These are phyloP conservation scores for Opisthocomus hoazin DNA, from an alignment of 2,113 vertebrate species.

Conservation along the genomic window DNA sequence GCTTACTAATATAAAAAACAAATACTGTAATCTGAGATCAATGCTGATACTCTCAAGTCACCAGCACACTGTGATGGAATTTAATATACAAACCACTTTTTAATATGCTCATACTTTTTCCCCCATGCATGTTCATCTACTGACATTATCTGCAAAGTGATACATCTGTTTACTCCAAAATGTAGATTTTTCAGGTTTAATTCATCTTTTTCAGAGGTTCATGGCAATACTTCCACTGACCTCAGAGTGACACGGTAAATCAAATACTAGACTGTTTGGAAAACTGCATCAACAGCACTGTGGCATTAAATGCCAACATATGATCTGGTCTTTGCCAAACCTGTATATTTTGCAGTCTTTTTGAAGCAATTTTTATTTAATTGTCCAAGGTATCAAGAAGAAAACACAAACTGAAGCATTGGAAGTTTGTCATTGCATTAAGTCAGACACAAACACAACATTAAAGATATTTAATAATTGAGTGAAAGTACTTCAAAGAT, in stretches of 20 bases:
- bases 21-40: background rate
- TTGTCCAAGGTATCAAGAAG: background rate
- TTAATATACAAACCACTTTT: background rate
- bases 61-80: background rate
- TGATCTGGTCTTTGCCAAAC: background rate
- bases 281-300: background rate
- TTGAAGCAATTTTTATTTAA: background rate
- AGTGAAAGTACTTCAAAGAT: background rate
- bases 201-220: background rate
- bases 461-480: background rate
- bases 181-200: background rate
- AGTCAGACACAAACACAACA: background rate
- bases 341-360: background rate
- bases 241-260: background rate
- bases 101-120: background rate
- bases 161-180: background rate
- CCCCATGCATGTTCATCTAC: background rate
- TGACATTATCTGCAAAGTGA: background rate
- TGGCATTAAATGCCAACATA: background rate
- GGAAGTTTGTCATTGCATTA: background rate
- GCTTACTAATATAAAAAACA: background rate
- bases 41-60: background rate
- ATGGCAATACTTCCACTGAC: background rate
- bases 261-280: background rate
- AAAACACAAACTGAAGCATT: background rate